Percentiles rank a stretch among this genome's conserved stretches.
phyloP scores from a whole-genome alignment of 2,113 vertebrate genomes.

The Salvator merianae region DNA sequence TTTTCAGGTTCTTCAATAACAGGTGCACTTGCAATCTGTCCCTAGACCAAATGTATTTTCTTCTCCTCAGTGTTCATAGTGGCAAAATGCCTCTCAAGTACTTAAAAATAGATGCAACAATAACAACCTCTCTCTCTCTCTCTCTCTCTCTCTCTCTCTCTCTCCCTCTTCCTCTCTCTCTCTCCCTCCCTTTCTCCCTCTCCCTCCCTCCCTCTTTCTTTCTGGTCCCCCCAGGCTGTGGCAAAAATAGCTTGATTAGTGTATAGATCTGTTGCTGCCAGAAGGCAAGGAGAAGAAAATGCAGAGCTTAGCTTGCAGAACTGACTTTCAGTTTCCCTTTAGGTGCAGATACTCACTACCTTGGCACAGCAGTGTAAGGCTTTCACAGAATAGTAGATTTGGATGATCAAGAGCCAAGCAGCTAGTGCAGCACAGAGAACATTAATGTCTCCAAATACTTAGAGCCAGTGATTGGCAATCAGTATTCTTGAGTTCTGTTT shows the following conservation, averaged over 20 bases:
- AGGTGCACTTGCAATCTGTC: slow-evolving; percentile 58
- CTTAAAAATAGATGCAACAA: slow-evolving; percentile 71
- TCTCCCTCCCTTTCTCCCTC: slow-evolving; percentile 24
- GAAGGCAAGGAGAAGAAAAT: slow-evolving; percentile 52
- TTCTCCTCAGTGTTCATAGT: slow-evolving; percentile 59
- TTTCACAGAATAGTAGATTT: slow-evolving; percentile 60
- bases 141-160: slow-evolving; percentile 26
- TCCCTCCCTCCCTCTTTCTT: too few relatives aligned
- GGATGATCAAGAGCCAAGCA: slow-evolving; percentile 46
- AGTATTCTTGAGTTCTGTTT: fast-evolving
- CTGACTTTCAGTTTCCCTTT: slow-evolving; percentile 54
- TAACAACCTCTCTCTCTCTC: slow-evolving; percentile 58
- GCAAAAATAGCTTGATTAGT: slow-evolving; percentile 72
- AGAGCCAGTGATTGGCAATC: not conserved
- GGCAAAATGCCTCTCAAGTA: slow-evolving; percentile 60
- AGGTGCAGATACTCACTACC: slow-evolving; percentile 53
- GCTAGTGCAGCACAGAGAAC: not conserved
- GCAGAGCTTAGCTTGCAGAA: slow-evolving; percentile 61
- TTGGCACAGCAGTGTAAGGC: slow-evolving; percentile 30
- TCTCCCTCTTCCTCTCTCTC: slow-evolving; percentile 45
- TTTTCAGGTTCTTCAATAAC: slow-evolving; percentile 23
- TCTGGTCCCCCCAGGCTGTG: slow-evolving; percentile 39
- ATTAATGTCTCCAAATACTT: not conserved
- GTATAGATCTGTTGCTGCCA: slow-evolving; percentile 55
- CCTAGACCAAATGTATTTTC: slow-evolving; percentile 49